Base-by-base conservation (phyloP, 2,888 invertebrate species). In the Globia sparganii region DNA sequence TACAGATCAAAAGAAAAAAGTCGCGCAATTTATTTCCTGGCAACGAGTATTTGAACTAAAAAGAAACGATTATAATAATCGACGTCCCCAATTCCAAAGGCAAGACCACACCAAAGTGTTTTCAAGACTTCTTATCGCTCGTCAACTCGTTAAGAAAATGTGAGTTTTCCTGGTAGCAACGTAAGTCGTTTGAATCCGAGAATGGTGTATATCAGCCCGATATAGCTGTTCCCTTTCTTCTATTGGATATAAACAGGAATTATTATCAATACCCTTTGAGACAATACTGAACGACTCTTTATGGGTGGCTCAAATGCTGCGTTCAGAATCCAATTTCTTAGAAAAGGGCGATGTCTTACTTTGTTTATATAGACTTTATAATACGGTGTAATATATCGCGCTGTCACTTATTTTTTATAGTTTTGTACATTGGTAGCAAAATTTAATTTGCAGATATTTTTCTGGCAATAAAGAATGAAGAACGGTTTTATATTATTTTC, bases 211-310 rank as follows among this genome's bases (percentile, higher is more conserved):
- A 91, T 91, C 88, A 89, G 85, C 70, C 83, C 83, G 84, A 90
- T 91, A 91, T 90, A 77, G 90, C 84, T 88, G 89, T 91, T 91
- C 88, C 88, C 87, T 90, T 89, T 87, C 87, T 90, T 83, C 88
- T 90, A 92, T 91, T 90, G 89, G 89, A 91, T 88, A 93, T 94
- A 94, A 94, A 94, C 90, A 92, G 92, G 91, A 93, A 93, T 94
- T 92, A 94, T 92, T 92, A 93, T 93, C 94, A 93, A 93, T 93
- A 92, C 91, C 91, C 90, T 92, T 90, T 89, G 90, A 92, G 90
- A 91, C 92, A 91, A 92, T 92, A 91, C 91, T 90, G 90, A 91
- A 90, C 89, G 88, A 91, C 90, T 93, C 91, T 93, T 93, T 94
- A 93, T 90, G 89, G 90, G 83, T 88, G 87, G 89, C 90, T 91